phyloP scores from a whole-genome alignment of 2,113 vertebrate species.

The Lampris incognitus region DNA sequence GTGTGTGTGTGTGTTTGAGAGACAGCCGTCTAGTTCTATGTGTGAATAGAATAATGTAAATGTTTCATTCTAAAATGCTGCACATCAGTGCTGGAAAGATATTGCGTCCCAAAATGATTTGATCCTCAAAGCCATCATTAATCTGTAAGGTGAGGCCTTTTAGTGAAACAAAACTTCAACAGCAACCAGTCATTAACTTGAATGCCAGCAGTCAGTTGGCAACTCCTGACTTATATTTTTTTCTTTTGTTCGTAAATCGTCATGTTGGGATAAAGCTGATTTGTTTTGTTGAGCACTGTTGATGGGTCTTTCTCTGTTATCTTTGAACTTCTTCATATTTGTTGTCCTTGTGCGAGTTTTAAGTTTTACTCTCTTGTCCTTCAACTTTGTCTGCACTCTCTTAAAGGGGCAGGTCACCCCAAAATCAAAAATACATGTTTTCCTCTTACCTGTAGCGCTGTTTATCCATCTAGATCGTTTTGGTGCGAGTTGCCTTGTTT shows the following conservation, averaged over 20 bases:
- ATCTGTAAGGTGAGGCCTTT: too few species aligned
- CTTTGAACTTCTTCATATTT: not conserved
- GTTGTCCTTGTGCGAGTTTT: not conserved
- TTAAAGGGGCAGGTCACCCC: not conserved
- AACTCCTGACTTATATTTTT: not conserved
- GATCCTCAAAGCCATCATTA: too few species aligned
- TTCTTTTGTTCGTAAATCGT: not conserved
- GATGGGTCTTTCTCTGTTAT: conserved; percentile 24
- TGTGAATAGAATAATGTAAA: not conserved
- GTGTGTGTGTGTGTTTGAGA: conserved; percentile 13
- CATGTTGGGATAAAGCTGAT: not conserved
- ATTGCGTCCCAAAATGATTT: too few species aligned
- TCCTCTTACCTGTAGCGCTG: too few species aligned
- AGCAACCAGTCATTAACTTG: not conserved
- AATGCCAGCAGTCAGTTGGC: too few species aligned
- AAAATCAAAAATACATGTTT: too few species aligned
- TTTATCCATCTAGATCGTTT: too few species aligned
- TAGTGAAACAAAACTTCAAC: too few species aligned
- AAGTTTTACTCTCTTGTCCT: not conserved
- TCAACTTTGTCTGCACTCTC: conserved; percentile 16
- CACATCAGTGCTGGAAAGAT: not conserved
- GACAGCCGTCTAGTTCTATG: not conserved
- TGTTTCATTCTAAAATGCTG: conserved; percentile 24
- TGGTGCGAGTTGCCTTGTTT: too few species aligned
- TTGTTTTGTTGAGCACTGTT: not conserved